Conservation (phyloP, 1,140 invertebrate species). For the Megalopta genalis region DNA sequence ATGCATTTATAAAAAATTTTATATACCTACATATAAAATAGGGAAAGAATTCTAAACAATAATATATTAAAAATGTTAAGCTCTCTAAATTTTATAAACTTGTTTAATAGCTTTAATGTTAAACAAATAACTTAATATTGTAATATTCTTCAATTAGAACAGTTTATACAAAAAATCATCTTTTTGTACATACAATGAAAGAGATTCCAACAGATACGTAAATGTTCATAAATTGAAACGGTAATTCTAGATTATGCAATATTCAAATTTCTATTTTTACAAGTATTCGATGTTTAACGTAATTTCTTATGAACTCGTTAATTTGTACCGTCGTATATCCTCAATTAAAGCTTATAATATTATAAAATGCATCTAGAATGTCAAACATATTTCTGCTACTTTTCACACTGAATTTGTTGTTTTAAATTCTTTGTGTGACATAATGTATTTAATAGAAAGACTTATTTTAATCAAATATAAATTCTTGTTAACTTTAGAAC, state of each 20-base stretch:
- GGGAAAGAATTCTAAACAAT: too few relatives aligned
- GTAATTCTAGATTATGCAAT: background rate
- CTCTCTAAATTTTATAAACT: too few relatives aligned
- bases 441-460: conserved; percentile 9
- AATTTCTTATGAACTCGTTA: conserved; percentile 13
- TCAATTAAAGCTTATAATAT: conserved; percentile 14
- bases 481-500: conserved; percentile 40
- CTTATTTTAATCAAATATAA: conserved; percentile 21
- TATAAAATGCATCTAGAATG: conserved; percentile 24
- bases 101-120: too few relatives aligned
- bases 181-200: background rate
- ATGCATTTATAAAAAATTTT: too few relatives aligned
- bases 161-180: too few relatives aligned
- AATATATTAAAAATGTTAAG: too few relatives aligned
- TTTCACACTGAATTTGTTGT: conserved; percentile 22
- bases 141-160: too few relatives aligned
- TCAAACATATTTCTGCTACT: background rate
- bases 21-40: too few relatives aligned
- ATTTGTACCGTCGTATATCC: conserved; percentile 10
- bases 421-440: conserved; percentile 22
- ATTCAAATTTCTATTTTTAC: background rate
- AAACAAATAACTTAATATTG: too few relatives aligned
- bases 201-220: background rate
- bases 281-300: background rate
- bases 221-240: conserved; percentile 8